Evolutionary conservation across 2,113 vertebrate species (phyloP).

Genomic region (Myanophis thanlyinensis): DNA sequence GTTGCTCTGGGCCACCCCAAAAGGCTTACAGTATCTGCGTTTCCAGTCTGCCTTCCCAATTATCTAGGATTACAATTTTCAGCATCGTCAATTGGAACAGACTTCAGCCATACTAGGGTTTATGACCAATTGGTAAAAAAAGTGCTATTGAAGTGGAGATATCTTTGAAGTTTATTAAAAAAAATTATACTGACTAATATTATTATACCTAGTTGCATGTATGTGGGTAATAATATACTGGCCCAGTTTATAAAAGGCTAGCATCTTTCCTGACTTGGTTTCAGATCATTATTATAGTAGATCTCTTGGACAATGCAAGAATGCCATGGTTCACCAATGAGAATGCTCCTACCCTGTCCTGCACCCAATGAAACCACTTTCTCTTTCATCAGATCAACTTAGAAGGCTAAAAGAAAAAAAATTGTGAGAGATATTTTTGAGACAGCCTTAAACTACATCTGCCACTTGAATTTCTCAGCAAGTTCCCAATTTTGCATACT

Average conservation of each 20-base stretch:
- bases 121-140: neutral
- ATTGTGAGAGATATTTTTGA: neutral
- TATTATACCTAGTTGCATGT: neutral
- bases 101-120: neutral
- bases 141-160: neutral
- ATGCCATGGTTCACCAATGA: neutral
- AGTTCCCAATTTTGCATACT: neutral
- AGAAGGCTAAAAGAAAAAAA: neutral
- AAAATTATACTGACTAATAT: neutral
- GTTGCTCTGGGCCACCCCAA: neutral
- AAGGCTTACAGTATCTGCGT: neutral
- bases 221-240: neutral
- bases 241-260: neutral
- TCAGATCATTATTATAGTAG: neutral
- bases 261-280: neutral
- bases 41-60: neutral
- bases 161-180: neutral
- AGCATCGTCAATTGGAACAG: neutral
- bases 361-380: neutral
- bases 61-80: neutral
- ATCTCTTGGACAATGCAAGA: neutral
- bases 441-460: neutral
- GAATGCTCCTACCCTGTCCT: neutral
- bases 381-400: neutral
- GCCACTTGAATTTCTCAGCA: neutral